phyloP scores from a whole-genome alignment of 2,797 vertebrate genomes.

The Diplodus sargus region DNA sequence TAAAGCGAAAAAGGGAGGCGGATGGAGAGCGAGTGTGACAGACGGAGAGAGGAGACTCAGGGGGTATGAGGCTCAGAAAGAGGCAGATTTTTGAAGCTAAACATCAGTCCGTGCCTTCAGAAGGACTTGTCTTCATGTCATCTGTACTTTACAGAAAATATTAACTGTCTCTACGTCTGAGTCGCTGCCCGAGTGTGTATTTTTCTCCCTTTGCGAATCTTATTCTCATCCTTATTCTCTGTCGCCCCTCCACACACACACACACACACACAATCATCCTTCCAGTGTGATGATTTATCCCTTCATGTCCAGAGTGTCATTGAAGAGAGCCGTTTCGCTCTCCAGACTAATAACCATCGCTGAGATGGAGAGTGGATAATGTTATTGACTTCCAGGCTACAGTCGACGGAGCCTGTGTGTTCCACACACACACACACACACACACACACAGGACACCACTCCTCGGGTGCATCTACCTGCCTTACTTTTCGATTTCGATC shows the following conservation, averaged over 20 bases:
- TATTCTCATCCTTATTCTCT: conserved; percentile 46
- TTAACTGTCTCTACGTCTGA: conserved; percentile 26
- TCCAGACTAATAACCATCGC: conserved; percentile 75
- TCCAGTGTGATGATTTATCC: conserved; percentile 72
- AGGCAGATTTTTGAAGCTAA: conserved; percentile 38
- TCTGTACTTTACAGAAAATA: conserved; percentile 24
- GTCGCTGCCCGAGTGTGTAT: conserved; percentile 25
- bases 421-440: too few species aligned
- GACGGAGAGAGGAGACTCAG: conserved; percentile 1
- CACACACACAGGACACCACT: too few species aligned
- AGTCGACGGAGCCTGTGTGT: conserved; percentile 26
- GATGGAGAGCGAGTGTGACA: conserved; percentile 31
- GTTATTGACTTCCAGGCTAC: conserved; percentile 73
- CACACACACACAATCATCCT: conserved; percentile 41
- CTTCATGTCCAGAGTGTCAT: conserved; percentile 77
- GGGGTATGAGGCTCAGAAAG: conserved; percentile 14
- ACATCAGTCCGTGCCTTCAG: conserved; percentile 25
- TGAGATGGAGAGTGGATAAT: conserved; percentile 70
- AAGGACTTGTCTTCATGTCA: conserved; percentile 39
- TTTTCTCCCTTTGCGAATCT: conserved; percentile 38
- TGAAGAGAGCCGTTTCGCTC: conserved; percentile 71
- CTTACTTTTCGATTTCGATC: not conserved
- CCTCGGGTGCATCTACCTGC: not conserved
- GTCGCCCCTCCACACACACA: conserved; percentile 15
- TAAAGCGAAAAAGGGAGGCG: conserved; percentile 35